These are phyloP conservation scores for Accipiter superciliosus DNA, from an alignment of 2,797 vertebrate genomes.

Conservation along the genomic window DNA sequence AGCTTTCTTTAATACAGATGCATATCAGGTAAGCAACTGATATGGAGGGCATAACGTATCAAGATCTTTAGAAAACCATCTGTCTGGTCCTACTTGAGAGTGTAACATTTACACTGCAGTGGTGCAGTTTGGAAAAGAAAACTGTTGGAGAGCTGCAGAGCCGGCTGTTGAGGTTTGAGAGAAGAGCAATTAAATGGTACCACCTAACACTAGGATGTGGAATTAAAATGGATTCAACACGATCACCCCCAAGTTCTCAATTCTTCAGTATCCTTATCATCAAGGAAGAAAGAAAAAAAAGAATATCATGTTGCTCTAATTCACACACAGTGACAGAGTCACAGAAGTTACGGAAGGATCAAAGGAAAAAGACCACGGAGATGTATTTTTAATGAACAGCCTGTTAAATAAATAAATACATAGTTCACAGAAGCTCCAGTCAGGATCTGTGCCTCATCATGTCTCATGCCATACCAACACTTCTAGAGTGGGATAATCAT, in stretches of 20 bases:
- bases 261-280: background rate
- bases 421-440: background rate
- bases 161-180: background rate
- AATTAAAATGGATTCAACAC: background rate
- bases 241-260: background rate
- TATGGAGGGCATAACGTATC: accelerated
- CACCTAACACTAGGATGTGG: background rate
- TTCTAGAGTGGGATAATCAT: background rate
- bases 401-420: background rate
- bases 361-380: background rate
- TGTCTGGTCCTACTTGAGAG: background rate
- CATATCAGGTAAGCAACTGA: background rate
- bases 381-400: background rate
- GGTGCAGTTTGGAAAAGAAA: background rate
- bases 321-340: background rate
- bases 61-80: background rate
- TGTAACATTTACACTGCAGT: background rate
- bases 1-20: background rate
- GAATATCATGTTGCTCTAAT: background rate
- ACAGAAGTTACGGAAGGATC: background rate
- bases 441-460: background rate
- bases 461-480: accelerated
- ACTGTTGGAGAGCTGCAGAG: background rate
- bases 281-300: background rate
- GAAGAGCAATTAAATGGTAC: background rate